Percentiles rank a stretch among this genome's conserved stretches.
These are phyloP conservation scores for Machimus atricapillus DNA, from an alignment of 2,888 invertebrate genomes.

Conservation along the genomic window DNA sequence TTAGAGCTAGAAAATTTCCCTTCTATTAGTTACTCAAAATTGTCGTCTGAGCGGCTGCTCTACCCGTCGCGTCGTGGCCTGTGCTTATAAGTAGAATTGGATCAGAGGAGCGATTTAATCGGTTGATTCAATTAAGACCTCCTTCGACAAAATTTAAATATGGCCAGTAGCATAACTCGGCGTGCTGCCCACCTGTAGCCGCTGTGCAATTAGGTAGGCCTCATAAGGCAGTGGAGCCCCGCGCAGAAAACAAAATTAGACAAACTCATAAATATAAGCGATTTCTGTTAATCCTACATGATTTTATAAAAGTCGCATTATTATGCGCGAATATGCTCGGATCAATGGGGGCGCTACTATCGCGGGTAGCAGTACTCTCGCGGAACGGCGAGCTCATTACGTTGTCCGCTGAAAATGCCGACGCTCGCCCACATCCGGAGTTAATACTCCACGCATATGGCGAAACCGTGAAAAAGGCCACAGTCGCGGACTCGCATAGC, in stretches of 20 bases:
- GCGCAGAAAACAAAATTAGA: background rate
- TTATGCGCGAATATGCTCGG: background rate
- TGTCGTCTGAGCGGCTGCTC: background rate
- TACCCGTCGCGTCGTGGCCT: background rate
- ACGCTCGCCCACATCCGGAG: conserved; percentile 11
- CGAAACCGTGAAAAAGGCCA: background rate
- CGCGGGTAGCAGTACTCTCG: background rate
- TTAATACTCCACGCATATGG: background rate
- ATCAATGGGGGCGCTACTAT: background rate
- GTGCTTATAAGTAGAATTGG: background rate
- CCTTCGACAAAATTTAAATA: background rate
- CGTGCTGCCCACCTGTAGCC: conserved; percentile 23
- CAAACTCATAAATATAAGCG: conserved; percentile 17
- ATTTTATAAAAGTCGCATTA: background rate
- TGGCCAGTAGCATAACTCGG: conserved; percentile 3
- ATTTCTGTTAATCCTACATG: conserved; percentile 8
- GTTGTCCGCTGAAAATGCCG: background rate
- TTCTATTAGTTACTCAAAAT: background rate
- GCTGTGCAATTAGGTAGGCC: background rate
- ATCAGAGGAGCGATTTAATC: background rate
- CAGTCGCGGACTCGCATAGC: background rate
- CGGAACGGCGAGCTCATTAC: background rate
- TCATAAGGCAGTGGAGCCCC: background rate
- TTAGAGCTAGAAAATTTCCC: background rate
- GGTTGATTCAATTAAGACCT: background rate